phyloP scores from a whole-genome alignment of 2,113 vertebrate species.

The Myotis brandtii region DNA sequence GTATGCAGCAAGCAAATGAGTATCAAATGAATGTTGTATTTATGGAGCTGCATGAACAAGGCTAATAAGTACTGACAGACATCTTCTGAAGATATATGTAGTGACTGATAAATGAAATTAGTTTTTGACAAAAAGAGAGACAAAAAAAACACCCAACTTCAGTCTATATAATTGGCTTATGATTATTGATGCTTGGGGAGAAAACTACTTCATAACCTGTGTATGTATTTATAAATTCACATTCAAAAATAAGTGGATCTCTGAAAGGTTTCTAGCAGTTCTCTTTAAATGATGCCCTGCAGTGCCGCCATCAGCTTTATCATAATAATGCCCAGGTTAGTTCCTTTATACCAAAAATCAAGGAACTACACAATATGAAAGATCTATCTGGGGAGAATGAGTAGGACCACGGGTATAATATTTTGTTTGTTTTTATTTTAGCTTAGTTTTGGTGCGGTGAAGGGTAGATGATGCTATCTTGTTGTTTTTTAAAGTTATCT shows the following conservation, averaged over 20 bases:
- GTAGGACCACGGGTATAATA: not conserved
- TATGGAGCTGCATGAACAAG: slow-evolving; percentile 74
- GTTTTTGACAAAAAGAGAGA: slow-evolving; percentile 68
- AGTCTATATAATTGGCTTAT: slow-evolving; percentile 56
- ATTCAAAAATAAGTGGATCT: slow-evolving; percentile 18
- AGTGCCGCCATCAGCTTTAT: not conserved
- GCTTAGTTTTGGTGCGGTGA: not conserved
- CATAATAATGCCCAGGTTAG: not conserved
- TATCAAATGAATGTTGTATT: slow-evolving; percentile 73
- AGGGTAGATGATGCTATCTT: not conserved
- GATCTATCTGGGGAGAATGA: not conserved
- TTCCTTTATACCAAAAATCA: not conserved
- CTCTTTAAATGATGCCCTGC: not conserved
- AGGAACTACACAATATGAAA: not conserved
- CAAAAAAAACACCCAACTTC: slow-evolving; percentile 48
- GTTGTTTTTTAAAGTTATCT: not conserved
- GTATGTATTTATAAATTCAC: slow-evolving; percentile 1
- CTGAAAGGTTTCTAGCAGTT: not conserved
- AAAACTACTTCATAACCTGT: slow-evolving; percentile 68
- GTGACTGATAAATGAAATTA: slow-evolving; percentile 74
- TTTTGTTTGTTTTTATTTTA: slow-evolving; percentile 1
- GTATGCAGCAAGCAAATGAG: slow-evolving; percentile 73
- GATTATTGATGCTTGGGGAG: slow-evolving; percentile 77
- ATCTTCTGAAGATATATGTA: slow-evolving; percentile 69
- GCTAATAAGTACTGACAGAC: slow-evolving; percentile 77